Conservation (phyloP, 2,888 invertebrate species). For the Stenolophus ochropezus region DNA sequence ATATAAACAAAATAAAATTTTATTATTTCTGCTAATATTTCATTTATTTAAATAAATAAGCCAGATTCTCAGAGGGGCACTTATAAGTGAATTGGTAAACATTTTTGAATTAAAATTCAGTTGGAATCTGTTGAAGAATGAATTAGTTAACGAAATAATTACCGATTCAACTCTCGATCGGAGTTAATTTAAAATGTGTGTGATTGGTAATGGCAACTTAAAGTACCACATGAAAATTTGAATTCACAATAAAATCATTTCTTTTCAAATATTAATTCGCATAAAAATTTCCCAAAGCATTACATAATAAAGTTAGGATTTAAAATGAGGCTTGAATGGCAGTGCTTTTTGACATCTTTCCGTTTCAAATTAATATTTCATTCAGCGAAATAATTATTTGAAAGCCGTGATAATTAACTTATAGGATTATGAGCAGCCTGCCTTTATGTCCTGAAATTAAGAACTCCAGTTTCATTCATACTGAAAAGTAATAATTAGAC, state of each 20-base stretch:
- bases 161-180: too few species aligned
- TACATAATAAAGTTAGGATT: constrained; percentile 20
- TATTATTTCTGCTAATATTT: too few species aligned
- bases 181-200: too few species aligned
- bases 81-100: too few species aligned
- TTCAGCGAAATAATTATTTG: constrained; percentile 46
- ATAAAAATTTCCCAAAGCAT: not conserved
- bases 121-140: too few species aligned
- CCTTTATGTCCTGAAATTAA: constrained; percentile 7
- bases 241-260: not conserved
- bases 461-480: not conserved
- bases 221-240: too few species aligned
- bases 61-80: too few species aligned
- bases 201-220: too few species aligned
- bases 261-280: not conserved
- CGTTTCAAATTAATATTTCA: constrained; percentile 36
- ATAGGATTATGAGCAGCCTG: constrained; percentile 9
- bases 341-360: constrained; percentile 27
- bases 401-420: constrained; percentile 43
- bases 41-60: too few species aligned
- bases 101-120: too few species aligned
- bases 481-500: constrained; percentile 13
- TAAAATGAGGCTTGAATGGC: constrained; percentile 12
- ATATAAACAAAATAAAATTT: too few species aligned
- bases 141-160: too few species aligned